These are phyloP conservation scores for Gasterosteus nipponicus DNA, from an alignment of 2,113 vertebrate species.

Conservation along the genomic window DNA sequence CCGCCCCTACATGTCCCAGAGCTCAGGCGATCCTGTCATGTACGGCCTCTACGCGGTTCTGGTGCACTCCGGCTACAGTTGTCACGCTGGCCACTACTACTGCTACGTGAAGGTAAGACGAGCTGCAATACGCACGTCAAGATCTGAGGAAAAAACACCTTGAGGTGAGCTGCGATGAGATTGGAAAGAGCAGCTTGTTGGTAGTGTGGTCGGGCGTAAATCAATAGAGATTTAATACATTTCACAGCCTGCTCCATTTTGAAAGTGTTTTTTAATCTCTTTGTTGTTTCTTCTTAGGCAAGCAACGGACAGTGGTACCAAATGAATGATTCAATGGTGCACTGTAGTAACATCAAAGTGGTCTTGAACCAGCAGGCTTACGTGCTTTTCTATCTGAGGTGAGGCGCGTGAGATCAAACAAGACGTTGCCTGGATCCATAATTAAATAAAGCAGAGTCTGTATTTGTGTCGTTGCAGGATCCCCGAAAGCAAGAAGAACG, in stretches of 20 bases:
- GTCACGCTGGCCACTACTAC: slow-evolving; percentile 95
- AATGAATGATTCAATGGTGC: slow-evolving; percentile 95
- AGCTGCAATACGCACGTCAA: neutral
- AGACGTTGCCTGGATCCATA: neutral
- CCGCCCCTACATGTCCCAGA: slow-evolving; percentile 94
- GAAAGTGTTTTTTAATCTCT: neutral
- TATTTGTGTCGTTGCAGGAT: slow-evolving; percentile 78
- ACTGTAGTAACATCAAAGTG: slow-evolving; percentile 93
- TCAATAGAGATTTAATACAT: neutral
- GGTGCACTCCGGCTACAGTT: slow-evolving; percentile 95
- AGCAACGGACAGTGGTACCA: slow-evolving; percentile 98
- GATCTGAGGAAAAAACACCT: neutral
- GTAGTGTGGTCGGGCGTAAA: neutral
- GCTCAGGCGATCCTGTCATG: slow-evolving; percentile 84
- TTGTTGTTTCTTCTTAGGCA: slow-evolving; percentile 79
- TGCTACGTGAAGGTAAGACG: slow-evolving; percentile 92
- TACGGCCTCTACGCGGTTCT: slow-evolving; percentile 94
- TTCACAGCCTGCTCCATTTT: slow-evolving; percentile 13
- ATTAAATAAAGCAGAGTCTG: slow-evolving; percentile 17
- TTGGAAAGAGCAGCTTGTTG: neutral
- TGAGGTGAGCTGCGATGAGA: neutral
- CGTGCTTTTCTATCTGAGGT: slow-evolving; percentile 96
- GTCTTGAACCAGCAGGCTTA: slow-evolving; percentile 98
- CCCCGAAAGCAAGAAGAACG: slow-evolving; percentile 84
- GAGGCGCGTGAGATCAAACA: slow-evolving; percentile 26